These are phyloP conservation scores for Drosophila pandora DNA, from an alignment of 1,140 invertebrate species.

Conservation along the genomic window DNA sequence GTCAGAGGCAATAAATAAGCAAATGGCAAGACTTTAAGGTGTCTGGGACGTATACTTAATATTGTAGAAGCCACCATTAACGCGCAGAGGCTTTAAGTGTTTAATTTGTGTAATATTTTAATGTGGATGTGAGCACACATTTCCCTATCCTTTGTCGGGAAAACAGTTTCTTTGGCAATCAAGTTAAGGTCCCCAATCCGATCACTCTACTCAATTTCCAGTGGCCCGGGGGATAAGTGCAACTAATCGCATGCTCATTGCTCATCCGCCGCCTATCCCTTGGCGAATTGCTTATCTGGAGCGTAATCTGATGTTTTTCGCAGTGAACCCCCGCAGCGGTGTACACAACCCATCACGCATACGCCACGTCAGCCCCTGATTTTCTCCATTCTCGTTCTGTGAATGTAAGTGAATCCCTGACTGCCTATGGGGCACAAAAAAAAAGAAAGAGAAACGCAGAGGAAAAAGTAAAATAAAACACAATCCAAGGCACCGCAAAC, in stretches of 20 bases:
- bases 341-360: constrained; percentile 44
- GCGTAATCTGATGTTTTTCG: constrained; percentile 33
- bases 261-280: constrained; percentile 39
- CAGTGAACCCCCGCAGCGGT: background rate
- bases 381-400: background rate
- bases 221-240: constrained; percentile 35
- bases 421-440: constrained; percentile 27
- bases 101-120: background rate
- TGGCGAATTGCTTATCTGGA: constrained; percentile 43
- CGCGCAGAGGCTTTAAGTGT: background rate
- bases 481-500: constrained; percentile 48
- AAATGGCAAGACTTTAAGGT: constrained; percentile 43
- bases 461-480: constrained; percentile 26
- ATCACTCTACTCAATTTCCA: constrained; percentile 40
- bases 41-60: constrained; percentile 40
- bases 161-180: constrained; percentile 21
- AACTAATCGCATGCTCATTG: constrained; percentile 60
- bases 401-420: constrained; percentile 29
- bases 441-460: background rate
- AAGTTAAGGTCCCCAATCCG: constrained; percentile 32
- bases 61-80: constrained; percentile 9
- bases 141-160: background rate
- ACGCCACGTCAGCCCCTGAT: constrained; percentile 31
- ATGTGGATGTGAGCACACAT: background rate
- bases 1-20: constrained; percentile 49